A percentile compares a stretch with the other conserved stretches of the same genome.
phyloP scores from a whole-genome alignment of 1,140 invertebrate species.

The Pristionchus pacificus region DNA sequence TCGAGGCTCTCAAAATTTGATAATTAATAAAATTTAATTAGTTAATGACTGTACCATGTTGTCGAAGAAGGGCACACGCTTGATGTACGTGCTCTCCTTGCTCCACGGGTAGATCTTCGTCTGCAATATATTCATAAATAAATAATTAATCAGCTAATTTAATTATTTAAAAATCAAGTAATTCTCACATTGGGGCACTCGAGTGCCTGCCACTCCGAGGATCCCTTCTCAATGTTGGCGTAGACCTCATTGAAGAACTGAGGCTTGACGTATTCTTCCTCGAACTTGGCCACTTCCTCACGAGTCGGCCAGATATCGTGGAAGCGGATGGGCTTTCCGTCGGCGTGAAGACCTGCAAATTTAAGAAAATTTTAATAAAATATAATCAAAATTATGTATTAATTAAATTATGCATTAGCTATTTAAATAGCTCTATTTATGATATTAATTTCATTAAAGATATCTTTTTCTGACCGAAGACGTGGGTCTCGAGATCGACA shows the following conservation, averaged over 20 bases:
- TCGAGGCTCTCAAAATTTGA: constrained; percentile 58
- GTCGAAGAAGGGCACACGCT: constrained; percentile 92
- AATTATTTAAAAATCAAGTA: neutral
- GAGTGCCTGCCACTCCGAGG: constrained; percentile 77
- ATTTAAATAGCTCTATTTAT: no score
- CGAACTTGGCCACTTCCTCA: constrained; percentile 77
- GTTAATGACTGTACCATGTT: constrained; percentile 68
- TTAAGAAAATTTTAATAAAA: no score
- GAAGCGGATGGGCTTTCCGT: constrained; percentile 68
- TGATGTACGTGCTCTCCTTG: constrained; percentile 84
- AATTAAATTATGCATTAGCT: no score
- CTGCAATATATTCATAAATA: neutral
- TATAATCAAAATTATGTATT: no score
- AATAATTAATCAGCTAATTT: no score
- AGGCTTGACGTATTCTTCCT: constrained; percentile 83
- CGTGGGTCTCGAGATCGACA: constrained; percentile 87
- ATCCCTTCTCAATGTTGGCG: constrained; percentile 70
- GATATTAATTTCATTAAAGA: no score
- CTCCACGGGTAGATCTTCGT: constrained; percentile 86
- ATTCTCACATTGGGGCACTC: constrained; percentile 69
- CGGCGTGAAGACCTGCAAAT: neutral
- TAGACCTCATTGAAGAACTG: constrained; percentile 92
- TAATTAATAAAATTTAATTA: no score
- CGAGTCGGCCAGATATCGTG: constrained; percentile 90
- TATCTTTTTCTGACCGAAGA: constrained; percentile 76